Evolutionary conservation across 23 tunicate genomes (phyloP).

Genomic region (Aplidium turbinatum): DNA sequence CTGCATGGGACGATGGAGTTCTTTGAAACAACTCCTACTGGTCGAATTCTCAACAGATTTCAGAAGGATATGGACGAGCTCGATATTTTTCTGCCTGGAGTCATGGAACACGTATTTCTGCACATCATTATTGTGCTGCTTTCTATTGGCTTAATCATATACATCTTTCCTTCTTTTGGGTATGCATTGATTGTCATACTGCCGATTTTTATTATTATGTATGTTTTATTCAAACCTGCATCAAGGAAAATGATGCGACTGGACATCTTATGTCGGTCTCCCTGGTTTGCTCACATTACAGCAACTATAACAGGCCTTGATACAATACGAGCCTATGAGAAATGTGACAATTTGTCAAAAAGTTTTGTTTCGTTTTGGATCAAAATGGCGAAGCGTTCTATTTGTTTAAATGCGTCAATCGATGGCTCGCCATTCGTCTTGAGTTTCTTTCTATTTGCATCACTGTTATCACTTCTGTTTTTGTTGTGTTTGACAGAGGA

Average conservation of each 20-base stretch:
- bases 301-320: slow-evolving; percentile 61
- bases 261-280: slow-evolving; percentile 69
- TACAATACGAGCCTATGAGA: slow-evolving; percentile 64
- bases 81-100: slow-evolving; percentile 49
- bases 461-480: slow-evolving; percentile 35
- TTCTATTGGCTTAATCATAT: slow-evolving; percentile 54
- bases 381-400: slow-evolving; percentile 57
- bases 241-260: slow-evolving; percentile 66
- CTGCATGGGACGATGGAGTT: slow-evolving; percentile 75
- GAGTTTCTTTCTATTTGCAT: slow-evolving; percentile 48
- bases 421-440: slow-evolving; percentile 73
- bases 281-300: slow-evolving; percentile 80
- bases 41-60: slow-evolving; percentile 79
- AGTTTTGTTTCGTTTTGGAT: slow-evolving; percentile 51
- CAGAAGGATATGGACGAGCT: slow-evolving; percentile 81
- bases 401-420: slow-evolving; percentile 68
- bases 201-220: slow-evolving; percentile 45
- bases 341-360: slow-evolving; percentile 29
- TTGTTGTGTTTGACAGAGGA: slow-evolving; percentile 42
- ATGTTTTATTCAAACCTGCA: slow-evolving; percentile 62
- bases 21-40: slow-evolving; percentile 81
- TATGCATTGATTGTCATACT: slow-evolving; percentile 29
- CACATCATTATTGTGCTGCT: slow-evolving; percentile 46
- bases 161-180: slow-evolving; percentile 70
- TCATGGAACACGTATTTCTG: slow-evolving; percentile 54